Conservation (phyloP, 1,140 invertebrate genomes). For the Scaptomyza hsui region DNA sequence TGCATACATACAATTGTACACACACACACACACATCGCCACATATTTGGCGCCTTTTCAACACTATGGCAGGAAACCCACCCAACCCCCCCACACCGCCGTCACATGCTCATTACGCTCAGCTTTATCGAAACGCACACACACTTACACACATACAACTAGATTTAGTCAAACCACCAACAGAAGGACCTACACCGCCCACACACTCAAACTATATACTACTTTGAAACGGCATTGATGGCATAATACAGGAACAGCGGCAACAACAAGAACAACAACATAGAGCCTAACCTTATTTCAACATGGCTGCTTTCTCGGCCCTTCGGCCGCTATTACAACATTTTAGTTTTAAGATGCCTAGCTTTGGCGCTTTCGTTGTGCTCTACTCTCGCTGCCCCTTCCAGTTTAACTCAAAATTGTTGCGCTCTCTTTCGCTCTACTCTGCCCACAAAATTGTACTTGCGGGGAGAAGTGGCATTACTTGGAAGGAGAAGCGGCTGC, state of each 20-base stretch:
- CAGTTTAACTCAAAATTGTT: conserved; percentile 62
- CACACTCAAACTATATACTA: conserved; percentile 56
- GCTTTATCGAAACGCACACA: conserved; percentile 70
- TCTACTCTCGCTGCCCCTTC: conserved; percentile 27
- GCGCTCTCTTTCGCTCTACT: conserved; percentile 36
- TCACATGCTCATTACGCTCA: conserved; percentile 76
- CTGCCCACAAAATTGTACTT: conserved; percentile 58
- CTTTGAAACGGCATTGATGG: conserved; percentile 80
- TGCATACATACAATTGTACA: conserved; percentile 19
- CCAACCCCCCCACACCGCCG: conserved; percentile 40
- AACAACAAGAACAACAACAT: conserved; percentile 22
- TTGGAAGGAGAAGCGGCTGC: conserved; percentile 8
- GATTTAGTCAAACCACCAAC: conserved; percentile 49
- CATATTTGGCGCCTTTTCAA: conserved; percentile 80
- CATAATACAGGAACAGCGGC: conserved; percentile 70
- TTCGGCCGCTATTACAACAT: conserved; percentile 73
- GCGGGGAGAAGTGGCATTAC: conserved; percentile 20
- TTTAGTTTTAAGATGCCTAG: conserved; percentile 70
- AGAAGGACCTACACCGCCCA: conserved; percentile 40
- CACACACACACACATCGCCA: conserved; percentile 20
- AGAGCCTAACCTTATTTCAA: conserved; percentile 65
- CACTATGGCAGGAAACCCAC: conserved; percentile 66
- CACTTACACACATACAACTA: conserved; percentile 55
- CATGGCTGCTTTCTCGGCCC: conserved; percentile 47
- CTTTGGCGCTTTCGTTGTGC: conserved; percentile 18